phyloP scores from a whole-genome alignment of 2,797 vertebrate species.

The Falco peregrinus region DNA sequence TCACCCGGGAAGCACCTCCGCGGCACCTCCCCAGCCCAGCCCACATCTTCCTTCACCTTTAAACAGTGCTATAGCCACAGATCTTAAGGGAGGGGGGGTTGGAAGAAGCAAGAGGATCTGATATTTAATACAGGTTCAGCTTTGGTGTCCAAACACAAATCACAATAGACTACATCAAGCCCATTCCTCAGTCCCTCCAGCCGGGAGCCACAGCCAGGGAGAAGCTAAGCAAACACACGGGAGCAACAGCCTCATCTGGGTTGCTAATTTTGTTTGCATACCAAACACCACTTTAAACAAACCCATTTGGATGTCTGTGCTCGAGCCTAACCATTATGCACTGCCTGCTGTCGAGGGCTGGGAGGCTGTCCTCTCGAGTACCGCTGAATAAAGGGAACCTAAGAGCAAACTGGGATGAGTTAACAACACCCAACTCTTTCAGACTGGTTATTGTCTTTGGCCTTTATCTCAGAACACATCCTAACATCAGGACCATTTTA shows the following conservation, averaged over 20 bases:
- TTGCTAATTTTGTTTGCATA: slow-evolving; percentile 49
- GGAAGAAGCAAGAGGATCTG: background rate
- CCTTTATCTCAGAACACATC: background rate
- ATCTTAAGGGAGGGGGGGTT: too few relatives aligned
- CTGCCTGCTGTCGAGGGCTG: background rate
- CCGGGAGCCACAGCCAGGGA: background rate
- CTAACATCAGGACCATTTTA: background rate
- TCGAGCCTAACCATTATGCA: background rate
- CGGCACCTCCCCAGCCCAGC: background rate
- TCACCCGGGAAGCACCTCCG: background rate
- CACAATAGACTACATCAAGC: background rate
- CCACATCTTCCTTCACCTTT: background rate
- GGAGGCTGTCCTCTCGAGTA: background rate
- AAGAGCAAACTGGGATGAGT: background rate
- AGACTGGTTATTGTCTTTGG: background rate
- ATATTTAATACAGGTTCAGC: background rate
- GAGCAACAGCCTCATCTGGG: background rate
- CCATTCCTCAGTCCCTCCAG: background rate
- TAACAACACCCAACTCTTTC: background rate
- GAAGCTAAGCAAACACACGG: background rate
- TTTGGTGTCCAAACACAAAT: background rate
- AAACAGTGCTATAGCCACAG: accelerated
- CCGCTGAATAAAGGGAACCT: background rate
- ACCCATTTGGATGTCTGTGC: background rate
- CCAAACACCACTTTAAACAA: background rate